Percentiles rank a stretch among this genome's conserved stretches.
Conservation (phyloP, 1,140 invertebrate genomes). For the Microvelia longipes region DNA sequence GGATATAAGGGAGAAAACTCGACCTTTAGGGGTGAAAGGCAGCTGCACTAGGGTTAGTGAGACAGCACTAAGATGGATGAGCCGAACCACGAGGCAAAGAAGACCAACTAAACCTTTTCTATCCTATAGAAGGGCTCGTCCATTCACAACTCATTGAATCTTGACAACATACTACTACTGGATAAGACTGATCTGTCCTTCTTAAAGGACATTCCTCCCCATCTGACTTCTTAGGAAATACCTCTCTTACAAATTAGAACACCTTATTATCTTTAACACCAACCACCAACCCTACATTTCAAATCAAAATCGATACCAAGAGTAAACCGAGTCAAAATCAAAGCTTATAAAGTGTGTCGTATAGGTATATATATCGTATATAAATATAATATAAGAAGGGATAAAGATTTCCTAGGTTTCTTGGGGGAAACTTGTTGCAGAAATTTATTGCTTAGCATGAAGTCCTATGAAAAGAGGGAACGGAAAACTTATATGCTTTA, state of each 20-base stretch:
- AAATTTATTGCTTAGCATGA: background rate
- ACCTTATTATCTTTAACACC: background rate
- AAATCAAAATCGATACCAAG: too few relatives aligned
- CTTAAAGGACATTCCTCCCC: slow-evolving; percentile 1
- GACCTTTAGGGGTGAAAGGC: background rate
- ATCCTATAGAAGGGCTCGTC: background rate
- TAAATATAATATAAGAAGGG: background rate
- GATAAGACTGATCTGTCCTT: background rate
- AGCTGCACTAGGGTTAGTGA: background rate
- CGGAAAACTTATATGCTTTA: too few relatives aligned
- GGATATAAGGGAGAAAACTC: too few relatives aligned
- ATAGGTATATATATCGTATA: background rate
- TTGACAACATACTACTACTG: background rate
- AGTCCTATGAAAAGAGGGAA: too few relatives aligned
- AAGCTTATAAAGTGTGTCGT: background rate
- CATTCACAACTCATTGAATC: background rate
- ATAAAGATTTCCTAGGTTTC: background rate
- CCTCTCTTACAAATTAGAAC: background rate
- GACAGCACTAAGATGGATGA: background rate
- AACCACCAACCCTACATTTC: too few relatives aligned
- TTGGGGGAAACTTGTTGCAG: background rate
- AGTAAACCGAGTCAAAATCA: background rate
- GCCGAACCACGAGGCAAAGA: background rate
- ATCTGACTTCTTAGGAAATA: background rate
- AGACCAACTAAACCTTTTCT: background rate